A percentile compares a stretch with the other conserved stretches of the same genome.
Conservation (phyloP, 2,888 invertebrate genomes). For the Melipona bicolor region DNA sequence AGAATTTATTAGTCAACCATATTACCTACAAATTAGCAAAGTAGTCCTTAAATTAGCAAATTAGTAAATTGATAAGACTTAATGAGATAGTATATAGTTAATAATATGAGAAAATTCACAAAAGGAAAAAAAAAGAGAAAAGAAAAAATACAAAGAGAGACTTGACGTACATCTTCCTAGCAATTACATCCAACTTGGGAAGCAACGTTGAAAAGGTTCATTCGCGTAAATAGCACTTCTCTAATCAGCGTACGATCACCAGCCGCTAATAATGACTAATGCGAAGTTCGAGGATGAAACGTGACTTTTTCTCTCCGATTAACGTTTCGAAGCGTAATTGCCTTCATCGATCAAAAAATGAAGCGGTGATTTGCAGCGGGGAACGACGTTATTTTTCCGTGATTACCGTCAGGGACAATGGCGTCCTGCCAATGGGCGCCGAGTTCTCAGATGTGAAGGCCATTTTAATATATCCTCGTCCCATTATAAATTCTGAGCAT, state of each 20-base stretch:
- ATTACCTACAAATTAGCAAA: too few relatives aligned
- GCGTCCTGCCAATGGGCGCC: neutral
- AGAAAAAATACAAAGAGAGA: neutral
- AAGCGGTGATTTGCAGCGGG: conserved; percentile 54
- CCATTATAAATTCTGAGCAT: conserved; percentile 80
- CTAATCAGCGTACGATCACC: conserved; percentile 10
- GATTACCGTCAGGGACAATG: conserved; percentile 46
- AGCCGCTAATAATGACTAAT: conserved; percentile 24
- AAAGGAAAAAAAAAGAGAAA: neutral
- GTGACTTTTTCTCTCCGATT: conserved; percentile 37
- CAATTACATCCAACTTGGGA: neutral
- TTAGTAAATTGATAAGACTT: too few relatives aligned
- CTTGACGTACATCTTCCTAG: neutral
- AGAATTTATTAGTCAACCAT: too few relatives aligned
- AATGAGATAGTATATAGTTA: too few relatives aligned
- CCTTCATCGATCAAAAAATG: conserved; percentile 61
- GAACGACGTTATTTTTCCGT: conserved; percentile 63
- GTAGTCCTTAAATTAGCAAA: too few relatives aligned
- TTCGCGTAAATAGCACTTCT: conserved; percentile 3
- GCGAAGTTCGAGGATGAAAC: neutral
- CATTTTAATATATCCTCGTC: conserved; percentile 79
- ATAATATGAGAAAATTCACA: too few relatives aligned
- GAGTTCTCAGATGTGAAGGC: conserved; percentile 67
- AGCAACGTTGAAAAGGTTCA: neutral
- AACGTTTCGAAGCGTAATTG: conserved; percentile 50